phyloP scores from a whole-genome alignment of 2,113 vertebrate species.

The Natator depressus region DNA sequence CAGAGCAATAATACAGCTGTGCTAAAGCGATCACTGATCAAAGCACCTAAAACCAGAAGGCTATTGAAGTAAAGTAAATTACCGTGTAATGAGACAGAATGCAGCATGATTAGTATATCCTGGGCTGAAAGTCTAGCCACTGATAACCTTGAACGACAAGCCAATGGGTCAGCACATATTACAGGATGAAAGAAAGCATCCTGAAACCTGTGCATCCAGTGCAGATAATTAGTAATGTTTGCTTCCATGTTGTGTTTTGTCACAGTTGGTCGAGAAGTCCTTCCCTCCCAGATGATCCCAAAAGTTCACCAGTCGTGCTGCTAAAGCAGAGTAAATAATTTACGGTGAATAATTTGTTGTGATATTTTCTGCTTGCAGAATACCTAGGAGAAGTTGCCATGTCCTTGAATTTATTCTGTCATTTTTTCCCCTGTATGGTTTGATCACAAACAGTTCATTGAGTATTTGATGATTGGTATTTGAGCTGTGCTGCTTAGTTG shows the following conservation, averaged over 20 bases:
- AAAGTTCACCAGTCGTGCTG: neutral
- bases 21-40: neutral
- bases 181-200: neutral
- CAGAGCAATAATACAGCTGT: neutral
- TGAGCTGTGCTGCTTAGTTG: neutral
- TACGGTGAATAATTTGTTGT: neutral
- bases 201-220: neutral
- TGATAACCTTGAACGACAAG: neutral
- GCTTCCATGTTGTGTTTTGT: too few relatives aligned
- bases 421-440: neutral
- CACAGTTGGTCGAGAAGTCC: neutral
- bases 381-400: rapidly evolving
- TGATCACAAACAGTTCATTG: neutral
- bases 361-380: neutral
- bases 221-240: neutral
- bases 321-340: neutral
- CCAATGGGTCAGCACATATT: neutral
- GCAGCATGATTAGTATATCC: neutral
- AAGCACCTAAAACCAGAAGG: neutral
- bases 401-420: neutral
- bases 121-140: neutral
- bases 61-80: neutral
- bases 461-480: rapidly evolving
- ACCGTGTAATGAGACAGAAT: neutral
- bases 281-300: neutral